These are phyloP conservation scores for Hoplodrina blanda DNA, from an alignment of 2,888 invertebrate genomes.

Conservation along the genomic window DNA sequence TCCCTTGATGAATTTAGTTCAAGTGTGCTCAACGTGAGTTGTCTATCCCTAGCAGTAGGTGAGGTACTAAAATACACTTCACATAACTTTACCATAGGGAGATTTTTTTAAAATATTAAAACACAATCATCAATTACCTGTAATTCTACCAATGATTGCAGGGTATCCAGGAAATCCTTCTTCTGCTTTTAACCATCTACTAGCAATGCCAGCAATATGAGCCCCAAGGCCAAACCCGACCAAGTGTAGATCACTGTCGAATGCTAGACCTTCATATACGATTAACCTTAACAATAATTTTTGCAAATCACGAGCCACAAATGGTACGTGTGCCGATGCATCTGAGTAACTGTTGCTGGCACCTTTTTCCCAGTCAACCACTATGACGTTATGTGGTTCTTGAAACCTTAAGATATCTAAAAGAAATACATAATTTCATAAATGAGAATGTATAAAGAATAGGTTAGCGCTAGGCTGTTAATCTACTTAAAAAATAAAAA, in stretches of 20 bases:
- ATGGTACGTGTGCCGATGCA: neutral
- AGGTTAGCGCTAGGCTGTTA: too few species aligned
- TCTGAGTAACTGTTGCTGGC: neutral
- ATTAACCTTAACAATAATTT: neutral
- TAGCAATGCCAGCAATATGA: constrained; percentile 1
- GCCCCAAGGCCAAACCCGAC: constrained; percentile 2
- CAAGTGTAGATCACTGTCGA: neutral
- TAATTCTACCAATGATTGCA: neutral
- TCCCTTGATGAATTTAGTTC: too few species aligned
- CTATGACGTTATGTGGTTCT: neutral
- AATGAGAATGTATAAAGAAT: too few species aligned
- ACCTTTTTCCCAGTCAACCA: neutral
- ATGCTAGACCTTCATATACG: neutral
- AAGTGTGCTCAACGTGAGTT: too few species aligned
- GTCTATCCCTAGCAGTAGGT: too few species aligned
- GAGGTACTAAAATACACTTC: neutral
- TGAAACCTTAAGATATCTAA: neutral
- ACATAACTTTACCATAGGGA: neutral
- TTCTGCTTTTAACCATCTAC: neutral
- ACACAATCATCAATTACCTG: constrained; percentile 2
- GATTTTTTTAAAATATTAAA: too few species aligned
- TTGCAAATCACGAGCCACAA: neutral
- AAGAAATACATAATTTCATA: neutral
- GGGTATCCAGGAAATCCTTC: neutral
- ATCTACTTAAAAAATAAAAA: too few species aligned